Conservation (phyloP, 2,113 vertebrate genomes). For the Dicentrarchus labrax region DNA sequence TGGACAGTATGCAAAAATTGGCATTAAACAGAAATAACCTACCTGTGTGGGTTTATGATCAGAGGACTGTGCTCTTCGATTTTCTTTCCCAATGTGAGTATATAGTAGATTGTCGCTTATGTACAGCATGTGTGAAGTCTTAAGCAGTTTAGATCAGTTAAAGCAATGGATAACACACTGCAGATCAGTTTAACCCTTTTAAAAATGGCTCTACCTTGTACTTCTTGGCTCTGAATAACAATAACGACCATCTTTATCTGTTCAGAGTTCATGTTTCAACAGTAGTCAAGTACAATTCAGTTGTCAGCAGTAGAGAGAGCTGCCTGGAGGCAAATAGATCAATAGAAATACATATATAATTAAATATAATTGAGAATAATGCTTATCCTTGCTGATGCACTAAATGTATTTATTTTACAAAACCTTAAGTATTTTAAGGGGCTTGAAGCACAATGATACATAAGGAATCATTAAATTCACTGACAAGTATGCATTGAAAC, state of each 20-base stretch:
- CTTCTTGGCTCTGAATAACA: not conserved
- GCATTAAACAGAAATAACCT: conserved; percentile 43
- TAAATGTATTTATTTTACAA: not conserved
- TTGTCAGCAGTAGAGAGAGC: not conserved
- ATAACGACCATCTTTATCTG: not conserved
- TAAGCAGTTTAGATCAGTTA: conserved; percentile 12
- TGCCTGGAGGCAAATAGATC: not conserved
- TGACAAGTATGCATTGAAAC: not conserved
- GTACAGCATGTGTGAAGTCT: not conserved
- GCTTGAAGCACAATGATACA: not conserved
- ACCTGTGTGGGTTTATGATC: conserved; percentile 6
- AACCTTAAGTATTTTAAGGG: not conserved
- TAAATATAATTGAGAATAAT: not conserved
- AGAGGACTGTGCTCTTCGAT: not conserved
- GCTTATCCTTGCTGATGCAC: not conserved
- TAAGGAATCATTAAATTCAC: conserved; percentile 13
- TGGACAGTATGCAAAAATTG: conserved; percentile 53
- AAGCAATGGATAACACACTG: not conserved
- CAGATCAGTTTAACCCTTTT: not conserved
- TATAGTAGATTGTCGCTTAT: not conserved
- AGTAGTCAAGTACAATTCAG: not conserved
- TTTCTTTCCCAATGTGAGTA: no score
- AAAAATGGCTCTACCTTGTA: not conserved
- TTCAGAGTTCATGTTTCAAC: not conserved
- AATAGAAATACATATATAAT: not conserved